Conservation (phyloP, 2,888 invertebrate species). For the Oscheius sp. region DNA sequence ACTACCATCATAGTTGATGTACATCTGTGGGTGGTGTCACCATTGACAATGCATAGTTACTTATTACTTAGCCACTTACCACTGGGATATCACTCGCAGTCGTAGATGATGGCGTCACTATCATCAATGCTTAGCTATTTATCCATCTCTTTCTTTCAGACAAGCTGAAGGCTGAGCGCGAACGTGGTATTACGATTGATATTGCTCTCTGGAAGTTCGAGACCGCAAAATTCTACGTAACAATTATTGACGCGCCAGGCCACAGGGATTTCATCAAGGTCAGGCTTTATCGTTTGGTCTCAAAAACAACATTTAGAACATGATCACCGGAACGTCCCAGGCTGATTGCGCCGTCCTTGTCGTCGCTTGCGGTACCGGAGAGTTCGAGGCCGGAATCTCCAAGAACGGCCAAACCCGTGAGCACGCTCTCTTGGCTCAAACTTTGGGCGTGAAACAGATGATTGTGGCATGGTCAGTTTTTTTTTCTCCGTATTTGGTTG, state of each 20-base stretch:
- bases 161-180: constrained; percentile 85
- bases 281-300: no score
- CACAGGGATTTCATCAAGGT: constrained; percentile 99
- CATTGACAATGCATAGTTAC: no score
- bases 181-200: constrained; percentile 74
- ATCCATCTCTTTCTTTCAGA: constrained; percentile 77
- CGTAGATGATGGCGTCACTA: no score
- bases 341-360: constrained; percentile 98
- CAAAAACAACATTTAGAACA: constrained; percentile 81
- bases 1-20: no score
- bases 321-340: constrained; percentile 88
- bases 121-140: no score
- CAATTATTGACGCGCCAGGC: constrained; percentile 98
- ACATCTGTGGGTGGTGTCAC: no score
- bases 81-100: no score
- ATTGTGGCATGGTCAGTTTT: constrained; percentile 86
- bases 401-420: constrained; percentile 99
- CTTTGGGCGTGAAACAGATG: constrained; percentile 97
- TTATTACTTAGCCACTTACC: no score
- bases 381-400: constrained; percentile 99
- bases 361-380: constrained; percentile 98
- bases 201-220: constrained; percentile 74
- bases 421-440: constrained; percentile 96
- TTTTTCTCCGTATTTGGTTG: no score
- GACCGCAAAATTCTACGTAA: constrained; percentile 73